phyloP scores from a whole-genome alignment of 1,140 invertebrate species.

The Scaptomyza montana region DNA sequence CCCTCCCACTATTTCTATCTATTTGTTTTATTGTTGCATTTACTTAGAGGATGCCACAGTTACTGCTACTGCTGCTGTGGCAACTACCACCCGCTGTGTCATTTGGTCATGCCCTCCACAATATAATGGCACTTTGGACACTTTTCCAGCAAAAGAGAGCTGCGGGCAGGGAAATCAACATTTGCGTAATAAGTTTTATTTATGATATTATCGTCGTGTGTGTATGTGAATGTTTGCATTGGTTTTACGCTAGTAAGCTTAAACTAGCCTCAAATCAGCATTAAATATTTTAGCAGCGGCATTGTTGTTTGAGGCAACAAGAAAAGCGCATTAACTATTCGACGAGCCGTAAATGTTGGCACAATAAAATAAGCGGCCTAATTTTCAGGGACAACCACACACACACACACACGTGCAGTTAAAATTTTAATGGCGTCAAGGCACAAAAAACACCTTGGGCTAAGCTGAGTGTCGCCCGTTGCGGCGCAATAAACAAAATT shows the following conservation, averaged over 20 bases:
- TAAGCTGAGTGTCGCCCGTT: slow-evolving; percentile 25
- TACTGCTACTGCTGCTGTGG: neutral
- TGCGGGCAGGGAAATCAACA: neutral
- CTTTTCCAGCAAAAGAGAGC: neutral
- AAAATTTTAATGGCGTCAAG: slow-evolving; percentile 64
- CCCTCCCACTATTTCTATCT: slow-evolving; percentile 15
- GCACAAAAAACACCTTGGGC: slow-evolving; percentile 47
- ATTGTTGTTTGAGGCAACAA: slow-evolving; percentile 42
- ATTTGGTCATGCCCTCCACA: neutral
- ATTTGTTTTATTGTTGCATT: slow-evolving; percentile 47
- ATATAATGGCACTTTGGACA: neutral
- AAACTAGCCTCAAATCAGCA: slow-evolving; percentile 40
- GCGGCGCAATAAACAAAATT: slow-evolving; percentile 74
- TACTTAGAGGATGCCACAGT: slow-evolving; percentile 12
- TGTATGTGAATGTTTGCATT: slow-evolving; percentile 5
- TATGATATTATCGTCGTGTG: slow-evolving; percentile 26
- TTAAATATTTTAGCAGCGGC: slow-evolving; percentile 6
- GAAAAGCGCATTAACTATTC: slow-evolving; percentile 77
- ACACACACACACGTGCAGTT: slow-evolving; percentile 35
- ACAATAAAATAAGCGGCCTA: slow-evolving; percentile 66
- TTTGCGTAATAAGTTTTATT: slow-evolving; percentile 25
- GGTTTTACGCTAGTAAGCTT: slow-evolving; percentile 7
- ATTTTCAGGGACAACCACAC: slow-evolving; percentile 30
- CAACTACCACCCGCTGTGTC: neutral
- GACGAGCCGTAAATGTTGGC: slow-evolving; percentile 53